A percentile compares a stretch with the other conserved stretches of the same genome.
phyloP scores from a whole-genome alignment of 2,113 vertebrate genomes.

The Mesoclemmys tuberculata region DNA sequence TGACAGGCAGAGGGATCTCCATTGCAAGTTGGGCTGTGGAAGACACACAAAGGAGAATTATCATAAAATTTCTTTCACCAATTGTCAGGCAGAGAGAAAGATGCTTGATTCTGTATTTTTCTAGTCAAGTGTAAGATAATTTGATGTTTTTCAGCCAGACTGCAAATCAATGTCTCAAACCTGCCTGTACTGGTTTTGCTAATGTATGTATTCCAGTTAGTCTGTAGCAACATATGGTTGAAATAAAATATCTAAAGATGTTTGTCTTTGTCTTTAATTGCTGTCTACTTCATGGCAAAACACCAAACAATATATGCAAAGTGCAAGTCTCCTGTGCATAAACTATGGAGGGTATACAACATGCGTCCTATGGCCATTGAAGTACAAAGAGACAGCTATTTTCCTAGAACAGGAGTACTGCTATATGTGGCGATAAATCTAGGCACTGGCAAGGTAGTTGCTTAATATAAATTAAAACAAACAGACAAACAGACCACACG shows the following conservation, averaged over 20 bases:
- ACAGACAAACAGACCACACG: too few relatives aligned
- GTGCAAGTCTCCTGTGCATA: rapidly evolving
- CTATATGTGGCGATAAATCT: neutral
- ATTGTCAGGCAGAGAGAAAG: neutral
- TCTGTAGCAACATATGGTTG: neutral
- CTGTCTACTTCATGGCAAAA: neutral
- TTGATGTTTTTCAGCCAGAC: neutral
- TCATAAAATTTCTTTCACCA: neutral
- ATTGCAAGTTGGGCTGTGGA: neutral
- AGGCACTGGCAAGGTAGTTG: neutral
- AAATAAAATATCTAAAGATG: neutral
- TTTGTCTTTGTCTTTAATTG: neutral
- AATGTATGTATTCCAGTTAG: neutral
- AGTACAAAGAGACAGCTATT: neutral
- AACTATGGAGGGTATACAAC: neutral
- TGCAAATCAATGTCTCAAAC: neutral
- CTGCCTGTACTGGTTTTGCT: neutral
- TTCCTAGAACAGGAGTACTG: neutral
- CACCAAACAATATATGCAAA: neutral
- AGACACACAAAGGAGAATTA: neutral
- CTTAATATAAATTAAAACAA: neutral
- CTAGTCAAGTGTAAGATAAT: neutral
- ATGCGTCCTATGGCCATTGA: neutral
- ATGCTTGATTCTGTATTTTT: neutral
- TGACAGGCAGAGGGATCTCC: neutral